These are phyloP conservation scores for Chironomus tentans DNA, from an alignment of 2,888 invertebrate genomes.

Conservation along the genomic window DNA sequence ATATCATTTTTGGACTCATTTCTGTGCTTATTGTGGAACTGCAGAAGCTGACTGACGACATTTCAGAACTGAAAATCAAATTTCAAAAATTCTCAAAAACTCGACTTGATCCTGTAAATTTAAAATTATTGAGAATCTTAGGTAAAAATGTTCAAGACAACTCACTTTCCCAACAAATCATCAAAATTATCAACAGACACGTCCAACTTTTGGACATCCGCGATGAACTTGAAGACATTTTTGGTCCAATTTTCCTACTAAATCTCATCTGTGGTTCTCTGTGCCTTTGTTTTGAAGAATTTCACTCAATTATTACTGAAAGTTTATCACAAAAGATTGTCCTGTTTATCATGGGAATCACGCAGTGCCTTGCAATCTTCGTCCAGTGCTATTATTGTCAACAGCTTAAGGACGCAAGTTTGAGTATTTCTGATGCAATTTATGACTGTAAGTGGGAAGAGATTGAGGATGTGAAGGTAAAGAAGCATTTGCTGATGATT, in stretches of 20 bases:
- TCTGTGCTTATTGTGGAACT: no score
- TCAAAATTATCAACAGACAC: not conserved
- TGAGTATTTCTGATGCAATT: not conserved
- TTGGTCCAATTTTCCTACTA: not conserved
- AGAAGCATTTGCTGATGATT: not conserved
- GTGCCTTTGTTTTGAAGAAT: no score
- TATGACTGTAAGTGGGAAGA: not conserved
- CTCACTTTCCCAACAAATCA: not conserved
- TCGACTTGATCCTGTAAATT: no score
- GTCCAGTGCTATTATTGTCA: not conserved
- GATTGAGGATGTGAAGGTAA: not conserved
- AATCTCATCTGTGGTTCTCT: not conserved
- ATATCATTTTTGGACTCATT: no score
- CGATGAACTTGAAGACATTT: not conserved
- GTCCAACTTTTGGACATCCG: not conserved
- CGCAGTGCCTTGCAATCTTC: no score
- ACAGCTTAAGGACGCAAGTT: not conserved
- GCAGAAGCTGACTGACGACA: no score
- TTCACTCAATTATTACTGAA: no score
- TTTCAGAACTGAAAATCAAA: no score
- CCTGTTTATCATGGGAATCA: not conserved
- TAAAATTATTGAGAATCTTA: no score
- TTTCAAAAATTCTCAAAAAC: no score
- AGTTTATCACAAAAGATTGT: not conserved
- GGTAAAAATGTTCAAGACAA: no score